Evolutionary conservation across 2,113 vertebrate genomes (phyloP).

Genomic region (Podocnemis expansa): DNA sequence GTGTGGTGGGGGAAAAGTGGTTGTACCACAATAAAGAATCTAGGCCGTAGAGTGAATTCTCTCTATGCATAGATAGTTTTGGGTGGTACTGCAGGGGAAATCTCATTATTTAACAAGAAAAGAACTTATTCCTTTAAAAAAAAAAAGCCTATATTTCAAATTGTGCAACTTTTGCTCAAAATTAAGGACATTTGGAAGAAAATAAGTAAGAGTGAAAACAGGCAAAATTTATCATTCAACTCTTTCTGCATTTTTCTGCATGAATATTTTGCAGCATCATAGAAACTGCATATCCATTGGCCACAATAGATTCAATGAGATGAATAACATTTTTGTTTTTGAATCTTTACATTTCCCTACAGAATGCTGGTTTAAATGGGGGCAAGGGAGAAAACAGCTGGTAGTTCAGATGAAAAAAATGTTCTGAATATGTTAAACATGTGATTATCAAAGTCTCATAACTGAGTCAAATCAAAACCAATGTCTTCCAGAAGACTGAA

Average conservation of each 20-base stretch:
- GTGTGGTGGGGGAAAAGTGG: neutral
- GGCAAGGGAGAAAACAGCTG: slow-evolving; percentile 3
- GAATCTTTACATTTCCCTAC: neutral
- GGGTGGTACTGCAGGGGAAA: neutral
- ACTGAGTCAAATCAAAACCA: neutral
- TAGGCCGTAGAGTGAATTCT: neutral
- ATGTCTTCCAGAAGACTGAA: neutral
- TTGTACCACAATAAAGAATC: neutral
- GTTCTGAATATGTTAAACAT: neutral
- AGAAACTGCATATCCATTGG: neutral
- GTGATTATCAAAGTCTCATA: slow-evolving; percentile 5
- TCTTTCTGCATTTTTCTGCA: neutral
- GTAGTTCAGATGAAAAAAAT: neutral
- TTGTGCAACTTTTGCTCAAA: neutral
- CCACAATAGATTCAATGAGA: neutral
- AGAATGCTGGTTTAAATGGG: neutral
- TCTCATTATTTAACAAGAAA: too few relatives aligned
- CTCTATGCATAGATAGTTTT: neutral
- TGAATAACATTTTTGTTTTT: neutral
- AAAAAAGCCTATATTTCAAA: neutral
- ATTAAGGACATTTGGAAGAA: neutral
- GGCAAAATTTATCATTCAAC: neutral
- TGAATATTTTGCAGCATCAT: neutral
- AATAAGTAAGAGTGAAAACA: neutral
- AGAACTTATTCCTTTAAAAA: neutral